These are phyloP conservation scores for Trachymyrmex cornetzi DNA, from an alignment of 1,140 invertebrate species.

Conservation along the genomic window DNA sequence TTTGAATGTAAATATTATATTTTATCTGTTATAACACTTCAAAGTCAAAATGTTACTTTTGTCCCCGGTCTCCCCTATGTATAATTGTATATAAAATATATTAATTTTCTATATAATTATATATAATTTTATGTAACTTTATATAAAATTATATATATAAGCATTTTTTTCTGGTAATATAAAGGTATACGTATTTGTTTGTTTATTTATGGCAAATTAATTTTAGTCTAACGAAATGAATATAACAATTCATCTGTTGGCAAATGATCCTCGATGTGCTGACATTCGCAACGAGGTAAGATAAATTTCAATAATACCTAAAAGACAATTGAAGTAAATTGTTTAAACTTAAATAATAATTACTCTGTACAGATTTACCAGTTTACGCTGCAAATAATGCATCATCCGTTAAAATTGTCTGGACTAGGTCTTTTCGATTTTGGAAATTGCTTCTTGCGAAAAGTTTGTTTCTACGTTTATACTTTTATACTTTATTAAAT, in stretches of 20 bases:
- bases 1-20: no score
- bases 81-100: no score
- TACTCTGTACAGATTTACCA: conserved; percentile 16
- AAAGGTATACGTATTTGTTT: no score
- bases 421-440: conserved; percentile 17
- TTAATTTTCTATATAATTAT: no score
- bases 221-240: conserved; percentile 32
- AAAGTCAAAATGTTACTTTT: no score
- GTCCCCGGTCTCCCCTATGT: no score
- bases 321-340: background rate
- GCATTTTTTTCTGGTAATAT: no score
- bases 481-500: background rate
- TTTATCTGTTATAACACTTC: no score
- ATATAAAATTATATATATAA: no score
- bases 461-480: background rate
- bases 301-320: background rate
- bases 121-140: no score
- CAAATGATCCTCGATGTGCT: background rate
- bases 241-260: conserved; percentile 8
- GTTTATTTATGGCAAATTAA: background rate
- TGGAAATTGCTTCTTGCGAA: background rate
- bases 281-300: conserved; percentile 1
- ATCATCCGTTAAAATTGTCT: conserved; percentile 7
- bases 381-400: conserved; percentile 17
- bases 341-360: background rate